Evolutionary conservation across 2,113 vertebrate species (phyloP).

Genomic region (Scolopax mira): DNA sequence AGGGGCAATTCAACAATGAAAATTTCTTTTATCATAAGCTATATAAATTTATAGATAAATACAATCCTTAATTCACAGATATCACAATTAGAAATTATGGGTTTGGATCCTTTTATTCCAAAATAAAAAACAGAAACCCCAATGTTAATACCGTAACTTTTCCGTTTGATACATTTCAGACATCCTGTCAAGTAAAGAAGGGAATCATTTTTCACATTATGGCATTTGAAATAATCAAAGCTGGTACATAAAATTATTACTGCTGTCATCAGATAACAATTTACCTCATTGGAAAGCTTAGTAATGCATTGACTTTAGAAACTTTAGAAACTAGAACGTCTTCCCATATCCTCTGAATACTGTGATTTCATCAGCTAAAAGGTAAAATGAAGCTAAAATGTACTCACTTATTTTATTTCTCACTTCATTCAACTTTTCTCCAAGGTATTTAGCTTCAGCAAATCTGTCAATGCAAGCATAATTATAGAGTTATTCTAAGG

Average conservation of each 20-base stretch:
- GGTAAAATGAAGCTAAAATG: not conserved
- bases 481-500: not conserved
- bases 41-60: not conserved
- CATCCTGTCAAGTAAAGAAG: not conserved
- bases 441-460: slow-evolving; percentile 85
- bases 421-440: slow-evolving; percentile 80
- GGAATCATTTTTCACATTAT: not conserved
- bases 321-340: not conserved
- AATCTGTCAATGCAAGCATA: slow-evolving; percentile 74
- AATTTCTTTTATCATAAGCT: not conserved
- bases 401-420: slow-evolving; percentile 90
- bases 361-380: not conserved
- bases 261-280: not conserved
- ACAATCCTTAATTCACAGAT: not conserved
- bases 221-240: not conserved
- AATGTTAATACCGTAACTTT: not conserved
- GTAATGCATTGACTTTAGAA: not conserved
- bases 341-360: not conserved
- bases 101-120: not conserved
- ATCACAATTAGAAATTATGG: not conserved
- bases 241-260: not conserved
- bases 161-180: not conserved
- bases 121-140: not conserved
- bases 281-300: not conserved
- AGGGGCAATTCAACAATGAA: not conserved